Base-by-base conservation (phyloP, 2,888 invertebrate genomes). In the Galerucella pusilla region DNA sequence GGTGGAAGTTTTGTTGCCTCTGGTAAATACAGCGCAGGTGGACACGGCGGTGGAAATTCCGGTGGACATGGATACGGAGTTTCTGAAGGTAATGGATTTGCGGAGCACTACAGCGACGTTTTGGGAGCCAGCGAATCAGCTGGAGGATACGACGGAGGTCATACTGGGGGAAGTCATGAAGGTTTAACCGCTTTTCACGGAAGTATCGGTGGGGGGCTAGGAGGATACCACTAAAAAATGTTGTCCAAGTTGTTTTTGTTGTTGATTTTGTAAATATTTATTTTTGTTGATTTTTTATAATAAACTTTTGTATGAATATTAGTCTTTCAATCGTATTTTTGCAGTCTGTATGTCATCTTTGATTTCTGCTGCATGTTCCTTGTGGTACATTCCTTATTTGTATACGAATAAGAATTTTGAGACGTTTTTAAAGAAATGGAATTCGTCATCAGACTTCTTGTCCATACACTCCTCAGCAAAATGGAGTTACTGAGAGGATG, bases 1-100 rank as follows among this genome's bases (percentile, higher is more conserved):
- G 83, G 83, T 54, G 83, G 83, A 20, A 83, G 83, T 68, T 83
- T 83, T 75, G 83, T 83, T 46, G 82, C 82, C 9, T 83, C 83
- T 9, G 78, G 81, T 71, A 83, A 83, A 75, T 82, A 83, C 75
- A 81, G 82, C 61, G 79, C 81, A 25, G 80, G 79, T 12, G 81
- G 81, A 6, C 80, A 80, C 57, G 81, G 79, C 11, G 81, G 77
- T 7, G 77, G 79, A 71, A 78, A 75, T 25, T 46, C 63, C 3
- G 78, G 79, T 57, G 78, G 78, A 12, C 78, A 80, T 25, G 73
- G 74, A n/a, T 75, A 76, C 65, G 81, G 82, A 20, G 82, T 81
- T 25, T 79, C 80, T 54, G 80, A 78, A 66, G 70, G 73, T 16
- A 73, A 74, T 28, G 81, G 81, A 25, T 82, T 80, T 35, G 82